Conservation (phyloP, 2,797 vertebrate genomes). For the Phrynocephalus guinanensis region DNA sequence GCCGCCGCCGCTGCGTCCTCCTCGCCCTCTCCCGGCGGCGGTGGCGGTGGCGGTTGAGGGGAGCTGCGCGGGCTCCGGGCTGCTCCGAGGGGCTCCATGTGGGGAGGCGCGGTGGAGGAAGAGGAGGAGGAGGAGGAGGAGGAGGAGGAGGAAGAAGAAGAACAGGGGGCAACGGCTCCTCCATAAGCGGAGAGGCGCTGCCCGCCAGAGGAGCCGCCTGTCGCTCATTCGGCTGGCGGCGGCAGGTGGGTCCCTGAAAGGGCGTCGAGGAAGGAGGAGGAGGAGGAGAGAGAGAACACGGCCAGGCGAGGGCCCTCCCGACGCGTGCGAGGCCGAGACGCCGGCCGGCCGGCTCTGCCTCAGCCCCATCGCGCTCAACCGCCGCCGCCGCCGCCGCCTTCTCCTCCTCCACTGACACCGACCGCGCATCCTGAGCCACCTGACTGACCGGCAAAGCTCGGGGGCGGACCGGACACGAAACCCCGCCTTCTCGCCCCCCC, state of each 20-base stretch:
- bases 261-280: neutral
- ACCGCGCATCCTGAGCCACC: constrained; percentile 64
- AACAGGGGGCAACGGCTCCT: constrained; percentile 83
- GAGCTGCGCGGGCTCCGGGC: constrained; percentile 81
- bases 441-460: constrained; percentile 60
- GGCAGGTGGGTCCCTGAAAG: constrained; percentile 14
- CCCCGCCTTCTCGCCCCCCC: constrained; percentile 4
- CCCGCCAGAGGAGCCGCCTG: constrained; percentile 72
- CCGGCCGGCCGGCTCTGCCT: constrained; percentile 51
- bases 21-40: constrained; percentile 18
- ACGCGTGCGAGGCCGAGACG: constrained; percentile 15
- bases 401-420: neutral
- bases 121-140: neutral
- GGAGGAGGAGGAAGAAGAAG: constrained; percentile 64
- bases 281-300: neutral
- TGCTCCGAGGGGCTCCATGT: constrained; percentile 91
- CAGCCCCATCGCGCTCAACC: constrained; percentile 44
- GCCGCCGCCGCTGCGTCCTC: constrained; percentile 40
- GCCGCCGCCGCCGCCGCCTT: constrained; percentile 26
- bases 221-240: constrained; percentile 71
- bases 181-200: constrained; percentile 79
- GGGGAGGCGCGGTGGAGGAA: constrained; percentile 72
- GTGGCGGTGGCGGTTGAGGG: constrained; percentile 45
- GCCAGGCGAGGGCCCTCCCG: constrained; percentile 49
- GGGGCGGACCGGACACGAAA: neutral